These are phyloP conservation scores for Pelusios castaneus DNA, from an alignment of 2,113 vertebrate genomes.

Conservation along the genomic window DNA sequence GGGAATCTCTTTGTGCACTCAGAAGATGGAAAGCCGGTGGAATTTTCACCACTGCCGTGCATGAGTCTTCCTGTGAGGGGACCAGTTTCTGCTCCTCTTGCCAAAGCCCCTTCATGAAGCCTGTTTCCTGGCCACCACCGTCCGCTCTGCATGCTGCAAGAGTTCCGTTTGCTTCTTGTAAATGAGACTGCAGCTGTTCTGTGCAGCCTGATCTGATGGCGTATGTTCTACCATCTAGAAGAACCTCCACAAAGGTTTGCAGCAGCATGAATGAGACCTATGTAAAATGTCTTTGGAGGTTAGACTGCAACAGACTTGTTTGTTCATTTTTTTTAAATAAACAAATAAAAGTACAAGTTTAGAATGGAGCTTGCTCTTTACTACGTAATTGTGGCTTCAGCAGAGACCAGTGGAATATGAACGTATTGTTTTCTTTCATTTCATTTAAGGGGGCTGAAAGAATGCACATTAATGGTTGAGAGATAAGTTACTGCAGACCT, in stretches of 20 bases:
- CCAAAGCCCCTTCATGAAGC: neutral
- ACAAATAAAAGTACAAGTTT: neutral
- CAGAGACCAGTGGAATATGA: accelerated
- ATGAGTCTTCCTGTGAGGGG: neutral
- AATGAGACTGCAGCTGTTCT: neutral
- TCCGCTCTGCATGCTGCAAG: neutral
- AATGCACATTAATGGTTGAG: neutral
- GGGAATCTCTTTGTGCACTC: neutral
- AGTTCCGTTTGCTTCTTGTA: neutral
- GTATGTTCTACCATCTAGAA: neutral
- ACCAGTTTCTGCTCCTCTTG: neutral
- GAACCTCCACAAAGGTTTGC: neutral
- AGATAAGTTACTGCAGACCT: neutral
- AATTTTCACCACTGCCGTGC: neutral
- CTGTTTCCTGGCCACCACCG: neutral
- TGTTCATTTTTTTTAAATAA: neutral
- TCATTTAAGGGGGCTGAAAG: slow-evolving; percentile 14
- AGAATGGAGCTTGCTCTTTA: accelerated
- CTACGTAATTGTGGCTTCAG: accelerated
- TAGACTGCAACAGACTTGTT: neutral
- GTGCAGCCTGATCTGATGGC: neutral
- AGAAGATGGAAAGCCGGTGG: neutral
- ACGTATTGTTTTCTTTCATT: neutral
- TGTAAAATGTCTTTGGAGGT: neutral
- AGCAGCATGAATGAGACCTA: neutral